phyloP scores from a whole-genome alignment of 1,140 invertebrate genomes.

The Drosophila equinoxialis region DNA sequence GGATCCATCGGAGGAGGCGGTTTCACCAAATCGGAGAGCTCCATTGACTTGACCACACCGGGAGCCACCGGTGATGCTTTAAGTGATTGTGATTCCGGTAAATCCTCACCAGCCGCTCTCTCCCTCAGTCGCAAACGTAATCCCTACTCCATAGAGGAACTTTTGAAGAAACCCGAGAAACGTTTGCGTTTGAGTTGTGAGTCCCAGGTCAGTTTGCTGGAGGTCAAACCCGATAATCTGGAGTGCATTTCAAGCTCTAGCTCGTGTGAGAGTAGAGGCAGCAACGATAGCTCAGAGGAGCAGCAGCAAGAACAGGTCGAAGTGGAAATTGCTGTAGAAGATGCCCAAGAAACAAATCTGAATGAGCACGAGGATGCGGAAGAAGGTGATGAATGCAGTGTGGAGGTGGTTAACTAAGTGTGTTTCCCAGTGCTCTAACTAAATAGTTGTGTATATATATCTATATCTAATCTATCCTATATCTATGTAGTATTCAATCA shows the following conservation, averaged over 20 bases:
- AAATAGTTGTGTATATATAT: slow-evolving; percentile 45
- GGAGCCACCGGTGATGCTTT: slow-evolving; percentile 52
- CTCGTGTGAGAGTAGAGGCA: slow-evolving; percentile 55
- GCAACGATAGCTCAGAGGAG: slow-evolving; percentile 41
- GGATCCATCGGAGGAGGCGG: slow-evolving; percentile 25
- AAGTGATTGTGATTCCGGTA: slow-evolving; percentile 78
- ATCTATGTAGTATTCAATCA: slow-evolving; percentile 2
- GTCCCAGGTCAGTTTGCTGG: slow-evolving; percentile 62
- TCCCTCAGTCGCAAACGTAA: slow-evolving; percentile 87
- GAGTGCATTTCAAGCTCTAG: slow-evolving; percentile 61
- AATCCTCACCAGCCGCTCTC: slow-evolving; percentile 73
- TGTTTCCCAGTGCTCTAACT: slow-evolving; percentile 26
- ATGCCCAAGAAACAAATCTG: slow-evolving; percentile 32
- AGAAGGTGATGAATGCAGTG: slow-evolving; percentile 61
- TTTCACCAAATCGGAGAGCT: slow-evolving; percentile 78
- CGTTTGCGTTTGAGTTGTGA: slow-evolving; percentile 55
- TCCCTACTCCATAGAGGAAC: slow-evolving; percentile 93
- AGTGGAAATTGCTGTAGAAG: slow-evolving; percentile 32
- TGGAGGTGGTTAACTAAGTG: slow-evolving; percentile 73
- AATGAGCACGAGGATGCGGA: slow-evolving; percentile 37
- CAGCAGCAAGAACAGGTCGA: slow-evolving; percentile 12
- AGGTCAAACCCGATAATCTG: slow-evolving; percentile 36
- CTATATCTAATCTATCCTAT: slow-evolving; percentile 23
- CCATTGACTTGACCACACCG: slow-evolving; percentile 71
- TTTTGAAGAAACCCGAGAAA: slow-evolving; percentile 90